Evolutionary conservation across 2,888 invertebrate genomes (phyloP).

Genomic region (Drosophila phalerata): DNA sequence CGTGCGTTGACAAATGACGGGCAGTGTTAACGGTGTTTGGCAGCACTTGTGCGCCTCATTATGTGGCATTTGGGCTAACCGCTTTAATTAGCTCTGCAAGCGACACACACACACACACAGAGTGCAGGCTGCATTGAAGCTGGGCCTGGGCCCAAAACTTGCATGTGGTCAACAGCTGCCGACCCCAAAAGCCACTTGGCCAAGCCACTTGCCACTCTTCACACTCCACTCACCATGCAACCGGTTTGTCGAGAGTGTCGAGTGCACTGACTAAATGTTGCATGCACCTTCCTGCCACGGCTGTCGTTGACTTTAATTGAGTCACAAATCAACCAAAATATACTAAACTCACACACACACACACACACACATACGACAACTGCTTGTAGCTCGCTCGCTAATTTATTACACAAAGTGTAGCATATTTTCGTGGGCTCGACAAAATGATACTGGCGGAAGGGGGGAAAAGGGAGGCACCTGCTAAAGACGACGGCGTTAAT

Average conservation of each 20-base stretch:
- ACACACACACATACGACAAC: conserved; percentile 4
- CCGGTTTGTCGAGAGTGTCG: conserved; percentile 34
- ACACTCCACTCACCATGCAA: background rate
- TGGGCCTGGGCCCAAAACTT: conserved; percentile 49
- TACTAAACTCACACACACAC: conserved; percentile 63
- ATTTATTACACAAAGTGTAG: conserved; percentile 82
- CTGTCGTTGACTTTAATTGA: conserved; percentile 84
- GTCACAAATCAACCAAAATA: conserved; percentile 84
- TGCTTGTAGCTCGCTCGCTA: conserved; percentile 58
- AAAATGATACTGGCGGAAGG: background rate
- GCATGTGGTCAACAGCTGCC: conserved; percentile 69
- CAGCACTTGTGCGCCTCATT: conserved; percentile 82
- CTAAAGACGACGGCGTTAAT: conserved; percentile 73
- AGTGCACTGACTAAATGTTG: conserved; percentile 71
- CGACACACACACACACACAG: conserved; percentile 35
- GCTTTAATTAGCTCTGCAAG: conserved; percentile 81
- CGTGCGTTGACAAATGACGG: conserved; percentile 76
- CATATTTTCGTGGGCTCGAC: conserved; percentile 66
- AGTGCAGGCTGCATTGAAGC: conserved; percentile 54
- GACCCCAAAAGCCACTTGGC: conserved; percentile 75
- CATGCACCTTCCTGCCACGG: conserved; percentile 69
- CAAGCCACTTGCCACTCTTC: conserved; percentile 1
- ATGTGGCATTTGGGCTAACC: conserved; percentile 82
- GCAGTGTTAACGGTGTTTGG: conserved; percentile 79
- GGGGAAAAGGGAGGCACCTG: conserved; percentile 55